Evolutionary conservation across 2,888 invertebrate species (phyloP).

Genomic region (Lamproptera curius): DNA sequence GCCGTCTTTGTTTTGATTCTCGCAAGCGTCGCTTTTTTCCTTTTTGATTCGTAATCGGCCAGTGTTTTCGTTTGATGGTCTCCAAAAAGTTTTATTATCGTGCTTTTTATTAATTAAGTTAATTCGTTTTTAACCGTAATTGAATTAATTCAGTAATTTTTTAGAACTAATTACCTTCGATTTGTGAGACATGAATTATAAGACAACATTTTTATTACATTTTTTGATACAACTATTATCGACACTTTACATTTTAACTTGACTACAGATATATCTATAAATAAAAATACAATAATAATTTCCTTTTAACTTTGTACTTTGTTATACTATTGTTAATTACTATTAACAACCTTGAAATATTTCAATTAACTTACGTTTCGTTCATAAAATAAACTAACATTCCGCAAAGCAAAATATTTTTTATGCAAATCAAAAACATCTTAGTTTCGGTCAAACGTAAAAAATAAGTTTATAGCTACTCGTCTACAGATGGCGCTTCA

Average conservation of each 20-base stretch:
- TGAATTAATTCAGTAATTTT: too few relatives aligned
- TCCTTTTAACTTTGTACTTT: background rate
- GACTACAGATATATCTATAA: too few relatives aligned
- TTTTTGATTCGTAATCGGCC: background rate
- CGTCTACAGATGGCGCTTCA: conserved; percentile 19
- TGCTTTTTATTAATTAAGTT: too few relatives aligned
- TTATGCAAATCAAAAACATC: background rate
- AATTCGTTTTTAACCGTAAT: too few relatives aligned
- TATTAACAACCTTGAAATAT: background rate
- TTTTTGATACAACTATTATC: too few relatives aligned
- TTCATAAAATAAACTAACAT: background rate
- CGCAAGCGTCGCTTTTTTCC: background rate
- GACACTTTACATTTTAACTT: too few relatives aligned
- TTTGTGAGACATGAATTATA: too few relatives aligned
- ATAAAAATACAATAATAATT: background rate
- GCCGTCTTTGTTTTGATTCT: background rate
- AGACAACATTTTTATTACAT: too few relatives aligned
- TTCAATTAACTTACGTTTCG: background rate
- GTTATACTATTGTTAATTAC: background rate
- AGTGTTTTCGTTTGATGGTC: background rate
- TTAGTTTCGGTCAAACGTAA: too few relatives aligned
- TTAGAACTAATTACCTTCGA: too few relatives aligned
- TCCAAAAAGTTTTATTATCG: too few relatives aligned
- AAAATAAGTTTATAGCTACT: too few relatives aligned
- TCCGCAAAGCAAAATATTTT: background rate